Conservation (phyloP, 2,797 vertebrate genomes). For the Girardinus metallicus region DNA sequence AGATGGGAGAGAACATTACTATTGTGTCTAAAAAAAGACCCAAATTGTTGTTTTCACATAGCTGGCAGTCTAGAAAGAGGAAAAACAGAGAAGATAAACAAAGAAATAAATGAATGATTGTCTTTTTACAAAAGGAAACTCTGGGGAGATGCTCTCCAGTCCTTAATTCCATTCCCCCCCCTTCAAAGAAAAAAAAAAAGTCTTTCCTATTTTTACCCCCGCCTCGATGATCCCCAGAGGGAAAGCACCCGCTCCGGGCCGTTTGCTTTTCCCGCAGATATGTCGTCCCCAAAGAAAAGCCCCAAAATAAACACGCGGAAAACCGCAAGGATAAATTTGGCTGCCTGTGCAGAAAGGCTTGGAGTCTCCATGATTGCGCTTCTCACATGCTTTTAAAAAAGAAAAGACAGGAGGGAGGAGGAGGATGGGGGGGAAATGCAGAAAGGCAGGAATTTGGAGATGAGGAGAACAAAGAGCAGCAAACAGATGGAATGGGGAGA, state of each 20-base stretch:
- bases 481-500: slow-evolving; percentile 55
- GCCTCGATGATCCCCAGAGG: slow-evolving; percentile 73
- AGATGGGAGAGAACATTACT: slow-evolving; percentile 32
- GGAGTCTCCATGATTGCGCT: slow-evolving; percentile 74
- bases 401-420: slow-evolving; percentile 10
- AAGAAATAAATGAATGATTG: slow-evolving; percentile 55
- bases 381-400: slow-evolving; percentile 61
- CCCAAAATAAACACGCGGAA: slow-evolving; percentile 81
- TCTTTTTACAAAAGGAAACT: slow-evolving; percentile 48
- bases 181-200: slow-evolving; percentile 54
- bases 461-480: slow-evolving; percentile 50
- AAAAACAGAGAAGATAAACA: slow-evolving; percentile 40
- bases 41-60: slow-evolving; percentile 58
- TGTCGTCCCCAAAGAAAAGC: slow-evolving; percentile 77
- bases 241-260: slow-evolving; percentile 77
- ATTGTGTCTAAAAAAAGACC: slow-evolving; percentile 53
- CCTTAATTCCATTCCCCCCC: slow-evolving; percentile 64
- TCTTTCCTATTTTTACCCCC: slow-evolving; percentile 77
- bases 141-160: slow-evolving; percentile 65
- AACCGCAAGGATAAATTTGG: slow-evolving; percentile 81
- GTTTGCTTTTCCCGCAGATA: slow-evolving; percentile 80
- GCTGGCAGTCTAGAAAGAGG: slow-evolving; percentile 16
- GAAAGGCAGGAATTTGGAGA: slow-evolving; percentile 37
- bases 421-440: slow-evolving; percentile 37
- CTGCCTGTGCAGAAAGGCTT: slow-evolving; percentile 75